A percentile compares a stretch with the other conserved stretches of the same genome.
Conservation (phyloP, 2,888 invertebrate species). For the Andrena dorsata region DNA sequence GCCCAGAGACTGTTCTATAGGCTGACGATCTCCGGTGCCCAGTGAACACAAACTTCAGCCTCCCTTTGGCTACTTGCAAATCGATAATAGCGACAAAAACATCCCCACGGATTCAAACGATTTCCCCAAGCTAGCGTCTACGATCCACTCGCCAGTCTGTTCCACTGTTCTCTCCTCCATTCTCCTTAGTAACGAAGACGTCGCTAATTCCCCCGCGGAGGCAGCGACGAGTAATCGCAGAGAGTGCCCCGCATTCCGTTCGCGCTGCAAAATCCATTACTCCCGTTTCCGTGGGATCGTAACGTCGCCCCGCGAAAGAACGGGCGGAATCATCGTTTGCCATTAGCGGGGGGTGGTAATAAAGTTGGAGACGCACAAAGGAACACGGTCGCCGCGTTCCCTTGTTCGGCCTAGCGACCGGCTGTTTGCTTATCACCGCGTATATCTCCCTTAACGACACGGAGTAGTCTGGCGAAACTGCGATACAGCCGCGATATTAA, state of each 20-base stretch:
- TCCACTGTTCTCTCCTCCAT: background rate
- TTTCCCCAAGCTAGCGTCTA: background rate
- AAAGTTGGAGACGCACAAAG: conserved; percentile 37
- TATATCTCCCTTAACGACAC: conserved; percentile 70
- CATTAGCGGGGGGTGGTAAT: conserved; percentile 31
- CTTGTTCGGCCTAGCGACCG: conserved; percentile 23
- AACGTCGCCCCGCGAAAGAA: background rate
- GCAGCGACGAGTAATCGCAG: background rate
- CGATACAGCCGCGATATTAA: conserved; percentile 75
- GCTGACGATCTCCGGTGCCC: too few relatives aligned
- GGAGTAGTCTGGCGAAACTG: conserved; percentile 65
- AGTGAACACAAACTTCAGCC: too few relatives aligned
- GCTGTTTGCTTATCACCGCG: conserved; percentile 63
- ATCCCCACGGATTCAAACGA: too few relatives aligned
- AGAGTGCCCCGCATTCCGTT: conserved; percentile 1
- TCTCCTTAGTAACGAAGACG: background rate
- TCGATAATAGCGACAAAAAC: too few relatives aligned
- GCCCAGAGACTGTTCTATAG: too few relatives aligned
- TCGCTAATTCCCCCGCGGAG: background rate
- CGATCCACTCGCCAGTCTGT: background rate
- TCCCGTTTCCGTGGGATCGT: background rate
- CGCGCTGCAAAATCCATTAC: conserved; percentile 13
- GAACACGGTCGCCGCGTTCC: conserved; percentile 7
- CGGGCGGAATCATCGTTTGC: conserved; percentile 28
- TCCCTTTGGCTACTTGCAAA: too few relatives aligned